Evolutionary conservation across 2,888 invertebrate genomes (phyloP), one percentile per base, ranked within the genome.

Genomic region (Lottia scabra): DNA sequence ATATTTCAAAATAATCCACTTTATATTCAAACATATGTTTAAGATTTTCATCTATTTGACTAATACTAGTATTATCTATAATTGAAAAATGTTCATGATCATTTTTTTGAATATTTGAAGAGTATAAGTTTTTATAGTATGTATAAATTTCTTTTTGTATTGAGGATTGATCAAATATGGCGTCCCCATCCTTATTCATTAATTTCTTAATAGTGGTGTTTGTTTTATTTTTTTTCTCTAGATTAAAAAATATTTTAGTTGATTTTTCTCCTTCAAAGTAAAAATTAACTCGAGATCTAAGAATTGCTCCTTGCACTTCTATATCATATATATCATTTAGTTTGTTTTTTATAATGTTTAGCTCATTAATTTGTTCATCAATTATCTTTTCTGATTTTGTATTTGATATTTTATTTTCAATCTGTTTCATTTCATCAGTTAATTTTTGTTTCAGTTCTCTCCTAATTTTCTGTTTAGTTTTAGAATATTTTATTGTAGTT

Each of bases 371-470:
- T 12, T 56, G 56, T 19, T 56, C 56, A 56, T 19, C 6, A 19
- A 19, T 56, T n/a, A 19, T 56, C 19, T 56, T 56, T 19, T 23
- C n/a, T 19, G 56, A 23, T 56, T 56, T 19, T 23, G n/a, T n/a
- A 19, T 56, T 56, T 19, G n/a, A 19, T n/a, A 56, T 56, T 19
- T 19, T n/a, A 19, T 6, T 19, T 56, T 56, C 48, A 56, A 56
- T n/a, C 48, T 56, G 8, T n/a, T 19, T 56, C 56, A 56, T n/a
- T 56, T n/a, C 56, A n/a, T 56, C 56, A 56, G 48, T 56, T 56
- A 56, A 19, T 19, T 38, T 38, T 38, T 38, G 38, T 38, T 38
- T 38, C 38, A 38, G 10, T 38, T 38, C 38, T 38, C 38, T 38
- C 38, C 38, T 38, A 38, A 38, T 38, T 38, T 38, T 38, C 38